Evolutionary conservation across 2,797 vertebrate species (phyloP), one percentile per base, ranked within the genome.

Genomic region (Mormyrus proboscirostris): DNA sequence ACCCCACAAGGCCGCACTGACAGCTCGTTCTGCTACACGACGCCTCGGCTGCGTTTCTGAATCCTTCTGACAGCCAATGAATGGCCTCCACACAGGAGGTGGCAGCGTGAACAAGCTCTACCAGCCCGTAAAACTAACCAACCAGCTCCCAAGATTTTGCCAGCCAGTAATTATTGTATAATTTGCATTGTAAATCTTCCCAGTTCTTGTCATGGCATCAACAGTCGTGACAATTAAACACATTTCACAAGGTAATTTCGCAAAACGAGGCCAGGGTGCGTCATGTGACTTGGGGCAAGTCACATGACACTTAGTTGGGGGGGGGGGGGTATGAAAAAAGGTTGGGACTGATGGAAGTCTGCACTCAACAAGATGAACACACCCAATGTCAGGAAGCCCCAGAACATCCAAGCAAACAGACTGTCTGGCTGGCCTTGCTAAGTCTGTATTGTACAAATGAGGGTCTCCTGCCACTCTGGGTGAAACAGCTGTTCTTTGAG

Each of bases 131-230:
- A 95, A 95, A 88, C 91, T 89, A 92, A 91, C 92, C 93, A 92
- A 93, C 92, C 91, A 93, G 89, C 93, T 91, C 90, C 92, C 91
- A 91, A 65, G 88, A 89, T 41, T 12, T 91, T 62, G 88, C 91
- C 88, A 94, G 92, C 94, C 93, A 89, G 65, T 93, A 95, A 96
- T 96, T 96, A 96, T 90, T 92, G 90, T 90, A 91, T 96, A 95
- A 94, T 91, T 92, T 91, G 89, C 49, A 91, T 88, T 93, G 86
- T 95, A 95, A 95, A 95, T 96, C 95, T 95, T 55, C 86, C 83
- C 25, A 91, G 89, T 90, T 88, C 93, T 93, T 93, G 94, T 92
- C 94, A 92, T 90, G 93, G 92, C 92, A 91, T 93, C 92, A 86
- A 89, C 92, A 92, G 88, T 88, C 91, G 88, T 90, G 9, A 89